Percentiles rank a stretch among this genome's conserved stretches.
These are phyloP conservation scores for Tricholauxania praeusta DNA, from an alignment of 2,888 invertebrate genomes.

Conservation along the genomic window DNA sequence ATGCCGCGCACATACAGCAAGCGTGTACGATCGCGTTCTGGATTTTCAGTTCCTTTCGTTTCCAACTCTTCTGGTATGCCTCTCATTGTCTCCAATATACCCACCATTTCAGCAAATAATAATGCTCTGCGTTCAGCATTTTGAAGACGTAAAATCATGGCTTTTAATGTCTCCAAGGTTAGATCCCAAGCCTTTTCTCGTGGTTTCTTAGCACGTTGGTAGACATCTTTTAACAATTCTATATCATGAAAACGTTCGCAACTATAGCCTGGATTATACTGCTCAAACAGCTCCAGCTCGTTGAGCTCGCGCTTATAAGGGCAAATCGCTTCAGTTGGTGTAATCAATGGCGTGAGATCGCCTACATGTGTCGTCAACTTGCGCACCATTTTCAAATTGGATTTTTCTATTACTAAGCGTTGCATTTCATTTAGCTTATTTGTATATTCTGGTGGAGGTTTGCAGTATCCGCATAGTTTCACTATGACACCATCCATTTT, in stretches of 20 bases:
- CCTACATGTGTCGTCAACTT: slow-evolving; percentile 43
- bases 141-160: slow-evolving; percentile 46
- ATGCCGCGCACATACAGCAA: slow-evolving; percentile 56
- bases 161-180: slow-evolving; percentile 49
- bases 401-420: slow-evolving; percentile 45
- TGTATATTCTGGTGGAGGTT: slow-evolving; percentile 47
- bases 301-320: slow-evolving; percentile 55
- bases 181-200: slow-evolving; percentile 56
- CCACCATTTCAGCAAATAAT: slow-evolving; percentile 43
- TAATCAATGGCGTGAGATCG: slow-evolving; percentile 45
- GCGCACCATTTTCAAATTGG: slow-evolving; percentile 42
- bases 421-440: slow-evolving; percentile 41
- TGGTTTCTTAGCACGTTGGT: slow-evolving; percentile 50
- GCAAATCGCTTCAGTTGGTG: slow-evolving; percentile 47
- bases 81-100: slow-evolving; percentile 47
- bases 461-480: slow-evolving; percentile 52
- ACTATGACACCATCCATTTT: slow-evolving; percentile 41
- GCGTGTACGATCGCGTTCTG: slow-evolving; percentile 50
- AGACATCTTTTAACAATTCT: slow-evolving; percentile 49
- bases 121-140: slow-evolving; percentile 41
- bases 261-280: slow-evolving; percentile 52
- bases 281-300: slow-evolving; percentile 58
- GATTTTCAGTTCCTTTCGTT: slow-evolving; percentile 38
- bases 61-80: slow-evolving; percentile 43
- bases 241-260: slow-evolving; percentile 59